phyloP scores from a whole-genome alignment of 2,797 vertebrate species.

The Champsocephalus esox region DNA sequence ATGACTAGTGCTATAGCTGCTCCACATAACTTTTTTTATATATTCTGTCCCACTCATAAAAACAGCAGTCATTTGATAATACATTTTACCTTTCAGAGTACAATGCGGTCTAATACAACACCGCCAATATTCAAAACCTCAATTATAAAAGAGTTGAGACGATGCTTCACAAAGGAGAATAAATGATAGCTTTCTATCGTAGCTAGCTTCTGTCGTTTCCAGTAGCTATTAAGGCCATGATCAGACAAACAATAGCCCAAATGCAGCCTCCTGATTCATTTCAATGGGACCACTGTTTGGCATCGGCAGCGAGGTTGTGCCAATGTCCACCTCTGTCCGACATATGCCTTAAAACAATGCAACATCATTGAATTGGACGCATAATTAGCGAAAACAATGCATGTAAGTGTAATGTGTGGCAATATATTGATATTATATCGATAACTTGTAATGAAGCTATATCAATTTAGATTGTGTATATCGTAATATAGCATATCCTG shows the following conservation, averaged over 20 bases:
- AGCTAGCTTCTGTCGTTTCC: background rate
- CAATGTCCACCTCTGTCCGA: background rate
- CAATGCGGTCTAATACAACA: background rate
- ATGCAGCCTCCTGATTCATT: background rate
- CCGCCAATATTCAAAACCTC: background rate
- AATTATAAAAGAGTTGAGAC: background rate
- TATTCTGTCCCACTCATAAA: background rate
- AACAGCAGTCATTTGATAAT: background rate
- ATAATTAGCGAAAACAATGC: background rate
- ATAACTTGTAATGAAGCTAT: too few relatives aligned
- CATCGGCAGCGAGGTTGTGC: background rate
- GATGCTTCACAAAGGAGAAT: background rate
- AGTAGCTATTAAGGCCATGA: background rate
- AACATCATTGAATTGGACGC: background rate
- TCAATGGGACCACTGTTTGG: background rate
- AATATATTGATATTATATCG: background rate
- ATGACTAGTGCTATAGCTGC: background rate
- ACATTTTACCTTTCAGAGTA: background rate
- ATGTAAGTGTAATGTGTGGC: background rate
- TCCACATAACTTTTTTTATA: background rate
- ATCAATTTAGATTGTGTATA: too few relatives aligned
- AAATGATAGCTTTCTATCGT: background rate
- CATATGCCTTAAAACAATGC: background rate
- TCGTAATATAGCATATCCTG: too few relatives aligned
- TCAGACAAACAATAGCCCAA: too few relatives aligned